Base-by-base conservation (phyloP, 1,140 invertebrate species). In the Drosophila ananassae region DNA sequence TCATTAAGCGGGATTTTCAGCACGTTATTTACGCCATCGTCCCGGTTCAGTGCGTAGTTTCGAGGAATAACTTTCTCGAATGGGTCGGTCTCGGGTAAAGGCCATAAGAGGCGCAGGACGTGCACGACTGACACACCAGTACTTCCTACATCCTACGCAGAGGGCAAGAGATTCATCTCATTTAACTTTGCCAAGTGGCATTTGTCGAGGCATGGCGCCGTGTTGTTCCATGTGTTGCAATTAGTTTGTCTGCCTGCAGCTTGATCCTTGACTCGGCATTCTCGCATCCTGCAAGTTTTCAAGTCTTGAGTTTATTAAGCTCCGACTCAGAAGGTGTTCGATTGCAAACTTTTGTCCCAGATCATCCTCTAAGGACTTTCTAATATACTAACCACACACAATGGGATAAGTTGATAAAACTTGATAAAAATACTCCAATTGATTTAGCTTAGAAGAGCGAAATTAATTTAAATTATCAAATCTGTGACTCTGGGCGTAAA, bases 1-100 rank as follows among this genome's bases (percentile, higher is more conserved):
- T 87, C 81, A 87, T 82, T 85, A 85, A 78, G 66, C 82, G 74
- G 48, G 74, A 87, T 85, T 85, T 84, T 74, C 64, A 75, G 60
- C 73, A 68, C 74, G 62, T 85, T 85, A 82, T 78, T 78, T 75
- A 53, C 58, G 52, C 51, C 58, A 47, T 47, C 30, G 24, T 48
- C 54, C 17, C 44, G n/a, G 58, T 17, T 67, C 32, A 59, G 64
- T 60, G 39, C 44, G 61, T 58, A 58, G 53, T 74, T 63, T 25
- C 51, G 55, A 74, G 82, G 61, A 87, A 68, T 85, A 78, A 71
- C 58, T 77, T 56, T 56, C 37, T 22, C 28, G 17, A 58, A 24
- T 22, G 44, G 44, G 41, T 41, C 39, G 44, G 41, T 41, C 39
- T 13, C 13, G 41, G 41, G 17, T 21, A 54, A 28, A 28, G 39